These are phyloP conservation scores for Emydocephalus ijimae DNA, from an alignment of 2,113 vertebrate genomes.

Conservation along the genomic window DNA sequence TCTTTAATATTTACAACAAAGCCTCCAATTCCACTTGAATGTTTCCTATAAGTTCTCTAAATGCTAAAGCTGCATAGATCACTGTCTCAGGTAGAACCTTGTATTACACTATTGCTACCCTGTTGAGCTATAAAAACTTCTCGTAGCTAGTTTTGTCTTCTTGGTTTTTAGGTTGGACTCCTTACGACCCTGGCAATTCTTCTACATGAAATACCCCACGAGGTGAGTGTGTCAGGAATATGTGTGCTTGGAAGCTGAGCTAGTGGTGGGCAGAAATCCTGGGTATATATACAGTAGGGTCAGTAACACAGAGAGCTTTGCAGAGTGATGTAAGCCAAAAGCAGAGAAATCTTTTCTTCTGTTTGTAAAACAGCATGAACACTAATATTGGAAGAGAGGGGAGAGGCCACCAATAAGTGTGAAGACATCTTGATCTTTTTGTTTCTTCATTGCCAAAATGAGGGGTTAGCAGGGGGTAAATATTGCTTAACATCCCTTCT, in stretches of 20 bases:
- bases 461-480: neutral
- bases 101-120: neutral
- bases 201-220: conserved; percentile 96
- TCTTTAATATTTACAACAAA: neutral
- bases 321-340: neutral
- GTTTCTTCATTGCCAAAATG: neutral
- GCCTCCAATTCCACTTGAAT: neutral
- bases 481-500: neutral
- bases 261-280: neutral
- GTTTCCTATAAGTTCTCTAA: neutral
- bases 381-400: neutral
- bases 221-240: conserved; percentile 75
- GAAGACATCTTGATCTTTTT: neutral
- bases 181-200: conserved; percentile 95
- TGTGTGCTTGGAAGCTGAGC: neutral
- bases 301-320: neutral
- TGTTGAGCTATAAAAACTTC: neutral
- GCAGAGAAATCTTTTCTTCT: neutral
- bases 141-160: conserved; percentile 21
- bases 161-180: conserved; percentile 82
- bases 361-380: neutral
- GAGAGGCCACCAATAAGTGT: neutral
- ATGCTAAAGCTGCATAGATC: neutral
- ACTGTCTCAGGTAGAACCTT: neutral
- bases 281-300: neutral